These are phyloP conservation scores for Brachyopa scutellaris DNA, from an alignment of 2,888 invertebrate species.

Conservation along the genomic window DNA sequence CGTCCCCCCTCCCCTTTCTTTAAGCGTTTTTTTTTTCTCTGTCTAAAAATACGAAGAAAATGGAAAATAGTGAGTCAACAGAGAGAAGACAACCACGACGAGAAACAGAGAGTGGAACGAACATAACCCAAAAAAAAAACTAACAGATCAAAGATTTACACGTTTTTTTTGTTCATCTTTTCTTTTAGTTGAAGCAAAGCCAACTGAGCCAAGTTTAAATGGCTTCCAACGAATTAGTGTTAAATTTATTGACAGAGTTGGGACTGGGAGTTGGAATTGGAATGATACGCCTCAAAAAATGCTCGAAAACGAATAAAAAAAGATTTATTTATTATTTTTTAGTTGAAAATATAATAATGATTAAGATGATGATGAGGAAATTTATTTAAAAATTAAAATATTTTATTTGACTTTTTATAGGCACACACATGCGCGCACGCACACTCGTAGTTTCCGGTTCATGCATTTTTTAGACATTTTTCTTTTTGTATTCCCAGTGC, in stretches of 20 bases:
- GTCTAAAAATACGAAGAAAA: constrained; percentile 50
- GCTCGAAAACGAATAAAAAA: background rate
- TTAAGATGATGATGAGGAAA: background rate
- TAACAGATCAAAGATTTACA: no score
- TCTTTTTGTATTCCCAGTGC: background rate
- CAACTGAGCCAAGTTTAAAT: constrained; percentile 56
- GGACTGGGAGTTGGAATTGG: no score
- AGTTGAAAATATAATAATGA: constrained; percentile 1
- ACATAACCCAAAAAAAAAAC: no score
- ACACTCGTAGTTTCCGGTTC: constrained; percentile 3
- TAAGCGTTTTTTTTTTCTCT: constrained; percentile 2
- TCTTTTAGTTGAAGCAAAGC: constrained; percentile 39
- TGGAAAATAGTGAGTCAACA: constrained; percentile 42
- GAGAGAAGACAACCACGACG: background rate
- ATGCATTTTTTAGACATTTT: constrained; percentile 21
- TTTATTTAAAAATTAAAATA: background rate
- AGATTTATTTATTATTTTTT: background rate
- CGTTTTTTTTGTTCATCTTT: no score
- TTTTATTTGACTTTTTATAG: constrained; percentile 9
- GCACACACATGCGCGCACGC: background rate
- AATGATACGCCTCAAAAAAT: background rate
- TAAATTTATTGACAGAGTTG: background rate
- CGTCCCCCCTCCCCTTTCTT: background rate
- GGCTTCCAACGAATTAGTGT: background rate
- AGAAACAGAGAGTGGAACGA: constrained; percentile 5